Evolutionary conservation across 92 coral and sea anemone species (phyloP), one percentile per base, ranked within the genome.

Genomic region (Heliopora coerulea): DNA sequence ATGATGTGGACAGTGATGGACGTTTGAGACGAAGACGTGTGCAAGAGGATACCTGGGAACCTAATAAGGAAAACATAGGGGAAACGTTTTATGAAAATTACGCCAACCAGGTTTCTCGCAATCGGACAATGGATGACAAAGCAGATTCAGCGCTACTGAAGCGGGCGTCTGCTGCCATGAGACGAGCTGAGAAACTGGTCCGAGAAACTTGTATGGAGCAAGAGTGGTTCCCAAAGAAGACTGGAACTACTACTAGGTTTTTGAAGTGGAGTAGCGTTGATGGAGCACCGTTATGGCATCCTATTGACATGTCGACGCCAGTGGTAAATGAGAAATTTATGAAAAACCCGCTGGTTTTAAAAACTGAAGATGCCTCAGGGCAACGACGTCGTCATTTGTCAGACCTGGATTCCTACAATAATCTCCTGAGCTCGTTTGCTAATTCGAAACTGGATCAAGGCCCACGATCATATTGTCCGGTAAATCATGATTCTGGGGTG

Each of bases 381-480:
- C 23, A 9, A 9, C 23, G 24, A 30, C 44, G 46, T 21, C 41
- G 33, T 14, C 61, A 31, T 28, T 3, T 20, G 1, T 24, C 21
- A 17, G 76, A 69, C 14, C 54, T 49, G 10, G 76, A 69, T 28
- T 69, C 76, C 28, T 69, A 69, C 21, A 52, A 69, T 29, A 69
- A 69, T 7, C 18, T 69, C 9, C 20, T 69, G 46, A 69, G 62
- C 76, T 69, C 76, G 41, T 69, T 69, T 33, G 76, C 76, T n/a
- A 69, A 69, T 9, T 69, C 76, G 1, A 49, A 33, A 24, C 76
- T 69, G 44, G 62, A 62, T 23, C 68, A 35, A 21, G 41, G 25
- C 42, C 48, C 61, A 24, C 76, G 62, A 19, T n/a, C 44, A 31
- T 32, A 30, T 34, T 19, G 28, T 13, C 48, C 76, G 8, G 39